Base-by-base conservation (phyloP, 2,113 vertebrate genomes). In the Glaucomys volans region DNA sequence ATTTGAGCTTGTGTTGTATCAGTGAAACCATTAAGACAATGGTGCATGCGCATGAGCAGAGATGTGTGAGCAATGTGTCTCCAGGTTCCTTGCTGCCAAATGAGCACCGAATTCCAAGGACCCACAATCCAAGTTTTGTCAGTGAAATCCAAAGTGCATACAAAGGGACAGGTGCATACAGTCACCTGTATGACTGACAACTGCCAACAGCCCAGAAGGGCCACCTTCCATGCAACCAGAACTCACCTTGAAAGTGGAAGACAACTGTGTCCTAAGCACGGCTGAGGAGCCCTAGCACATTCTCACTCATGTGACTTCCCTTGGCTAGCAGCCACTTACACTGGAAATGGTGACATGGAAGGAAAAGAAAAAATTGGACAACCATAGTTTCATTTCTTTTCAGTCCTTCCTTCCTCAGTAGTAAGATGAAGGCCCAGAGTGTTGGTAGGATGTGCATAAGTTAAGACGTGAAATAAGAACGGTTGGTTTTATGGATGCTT, bases 381-480 rank as follows among this genome's bases (percentile, higher is more conserved):
- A 11, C 17, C 10, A 1, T 0, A 6, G 20, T 42, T n/a, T 62
- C 66, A 52, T 59, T 30, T 37, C 47, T 74, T 85, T 71, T 77
- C 59, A 5, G 22, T 35, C n/a, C 74, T 79, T 52, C 35, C 66
- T 37, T 44, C 2, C 42, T 37, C 37, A 1, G 2, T 28, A n/a
- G 35, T 35, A 16, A 50, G 87, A 22, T 26, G 66, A 69, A 24
- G 26, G n/a, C 8, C 5, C 44, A 54, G 32, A 3, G 8, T 2
- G 7, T 2, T 9, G 72, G 8, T 4, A 54, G 59, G 8, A 79
- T 0, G 4, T 1, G 0, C 12, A 9, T 2, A 1, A 5, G 8
- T 16, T 20, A 50, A 50, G 89, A 80, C 59, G 40, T 9, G 8
- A 71, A 69, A 12, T 22, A 6, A 32, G 40, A 64, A 76, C 24